Base-by-base conservation (phyloP, 2,888 invertebrate genomes). In the Cataglyphis rosenhaueri region DNA sequence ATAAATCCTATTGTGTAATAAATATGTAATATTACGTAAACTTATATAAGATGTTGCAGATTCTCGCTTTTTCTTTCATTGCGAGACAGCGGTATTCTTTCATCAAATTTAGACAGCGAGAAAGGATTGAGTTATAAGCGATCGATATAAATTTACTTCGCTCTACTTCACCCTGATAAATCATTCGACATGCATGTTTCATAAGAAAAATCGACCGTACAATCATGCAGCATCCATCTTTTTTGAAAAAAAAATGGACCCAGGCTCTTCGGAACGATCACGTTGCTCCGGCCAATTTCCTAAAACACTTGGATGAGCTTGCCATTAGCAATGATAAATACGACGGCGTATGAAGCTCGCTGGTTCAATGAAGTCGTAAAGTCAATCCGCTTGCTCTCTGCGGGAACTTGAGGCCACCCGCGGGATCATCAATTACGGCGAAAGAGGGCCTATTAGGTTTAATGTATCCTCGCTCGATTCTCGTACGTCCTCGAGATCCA, bases 381-480 rank as follows among this genome's bases (percentile, higher is more conserved):
- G 82, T 82, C 82, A 76, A 83, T 68, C 85, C 84, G 84, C 86
- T 85, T 88, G 86, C 86, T 87, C 90, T 82, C 91, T 78, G 89
- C 91, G 90, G 92, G 90, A 91, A 90, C 87, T 81, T 84, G 68
- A 89, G 92, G 89, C 92, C 93, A 92, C 92, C 93, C 92, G 92
- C 90, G 90, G 92, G 91, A 94, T 93, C 92, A 92, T 93, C 93
- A 92, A 94, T 94, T 93, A 92, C 91, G 87, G 87, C 91, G 92
- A 92, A 91, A 89, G 87, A 91, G 89, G 88, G 88, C 87, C 91
- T 91, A 93, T 93, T 92, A 93, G 89, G 86, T 93, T 91, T 93
- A 92, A 93, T 92, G 88, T 88, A 91, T 90, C 91, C 88, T 92
- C 87, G 87, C 85, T 87, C 89, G 89, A 92, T 92, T 91, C 92